A percentile compares a stretch with the other conserved stretches of the same genome.
Evolutionary conservation across 2,888 invertebrate genomes (phyloP).

Genomic region (Pogonocherus hispidulus): DNA sequence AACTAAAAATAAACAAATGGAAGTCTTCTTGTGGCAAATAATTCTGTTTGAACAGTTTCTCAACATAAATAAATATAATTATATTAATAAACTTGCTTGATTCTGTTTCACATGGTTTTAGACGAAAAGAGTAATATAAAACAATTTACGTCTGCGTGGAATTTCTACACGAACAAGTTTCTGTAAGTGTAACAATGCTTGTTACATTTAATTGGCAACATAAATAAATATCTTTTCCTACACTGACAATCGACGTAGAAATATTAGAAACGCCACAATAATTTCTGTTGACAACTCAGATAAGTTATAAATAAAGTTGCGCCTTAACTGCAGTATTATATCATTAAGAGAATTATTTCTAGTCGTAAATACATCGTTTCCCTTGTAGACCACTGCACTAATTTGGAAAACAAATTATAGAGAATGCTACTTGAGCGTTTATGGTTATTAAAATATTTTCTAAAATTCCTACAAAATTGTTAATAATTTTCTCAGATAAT

Average conservation of each 20-base stretch:
- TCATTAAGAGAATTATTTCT: neutral
- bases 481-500: conserved; percentile 40
- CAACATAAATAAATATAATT: too few species aligned
- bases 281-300: neutral
- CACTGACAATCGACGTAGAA: neutral
- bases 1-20: too few species aligned
- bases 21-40: too few species aligned
- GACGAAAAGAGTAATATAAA: neutral
- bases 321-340: neutral
- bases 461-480: conserved; percentile 38
- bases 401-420: conserved; percentile 30
- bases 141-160: neutral
- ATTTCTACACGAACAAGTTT: neutral
- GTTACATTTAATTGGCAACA: conserved; percentile 8
- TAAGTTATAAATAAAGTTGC: neutral
- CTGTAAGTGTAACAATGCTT: neutral
- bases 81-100: too few species aligned
- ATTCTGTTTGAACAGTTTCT: too few species aligned
- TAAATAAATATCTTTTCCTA: conserved; percentile 12
- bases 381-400: neutral
- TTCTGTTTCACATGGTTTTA: too few species aligned
- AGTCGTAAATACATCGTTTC: neutral
- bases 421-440: conserved; percentile 32
- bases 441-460: conserved; percentile 25
- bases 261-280: conserved; percentile 6